phyloP scores from a whole-genome alignment of 1,140 invertebrate genomes.

The Diorhabda sublineata region DNA sequence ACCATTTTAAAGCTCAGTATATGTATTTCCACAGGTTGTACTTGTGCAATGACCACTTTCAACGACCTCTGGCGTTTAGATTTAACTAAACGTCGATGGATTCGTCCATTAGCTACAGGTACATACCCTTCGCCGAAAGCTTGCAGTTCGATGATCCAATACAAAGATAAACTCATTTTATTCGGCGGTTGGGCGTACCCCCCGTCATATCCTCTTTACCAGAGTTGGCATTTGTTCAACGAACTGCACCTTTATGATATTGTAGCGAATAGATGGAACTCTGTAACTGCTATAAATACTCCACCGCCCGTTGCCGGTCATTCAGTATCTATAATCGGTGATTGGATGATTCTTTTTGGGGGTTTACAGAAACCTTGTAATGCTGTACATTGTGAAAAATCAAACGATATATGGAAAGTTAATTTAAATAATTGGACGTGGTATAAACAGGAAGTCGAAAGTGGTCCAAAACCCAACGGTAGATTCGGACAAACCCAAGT shows the following conservation, averaged over 20 bases:
- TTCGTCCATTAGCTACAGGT: slow-evolving; percentile 73
- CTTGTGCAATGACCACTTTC: slow-evolving; percentile 90
- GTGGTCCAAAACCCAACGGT: slow-evolving; percentile 64
- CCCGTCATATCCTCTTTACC: slow-evolving; percentile 83
- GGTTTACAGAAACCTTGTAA: slow-evolving; percentile 59
- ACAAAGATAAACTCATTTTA: slow-evolving; percentile 75
- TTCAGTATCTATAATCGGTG: slow-evolving; percentile 82
- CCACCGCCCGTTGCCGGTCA: slow-evolving; percentile 85
- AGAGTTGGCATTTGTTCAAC: slow-evolving; percentile 84
- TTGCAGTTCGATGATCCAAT: slow-evolving; percentile 83
- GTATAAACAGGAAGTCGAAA: slow-evolving; percentile 67
- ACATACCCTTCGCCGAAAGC: slow-evolving; percentile 95
- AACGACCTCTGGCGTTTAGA: slow-evolving; percentile 96
- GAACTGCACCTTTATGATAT: slow-evolving; percentile 90
- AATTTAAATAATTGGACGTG: slow-evolving; percentile 74
- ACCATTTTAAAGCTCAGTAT: too few relatives aligned
- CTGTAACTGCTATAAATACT: slow-evolving; percentile 57
- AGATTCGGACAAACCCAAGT: slow-evolving; percentile 90
- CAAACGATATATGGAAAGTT: slow-evolving; percentile 87
- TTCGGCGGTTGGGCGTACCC: slow-evolving; percentile 97
- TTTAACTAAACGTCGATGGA: slow-evolving; percentile 78
- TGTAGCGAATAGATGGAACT: slow-evolving; percentile 77
- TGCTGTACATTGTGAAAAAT: slow-evolving; percentile 54
- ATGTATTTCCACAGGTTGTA: slow-evolving; percentile 58
- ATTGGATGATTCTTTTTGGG: slow-evolving; percentile 90